Evolutionary conservation across 2,113 vertebrate species (phyloP), one percentile per base, ranked within the genome.

Genomic region (Semnornis frantzii): DNA sequence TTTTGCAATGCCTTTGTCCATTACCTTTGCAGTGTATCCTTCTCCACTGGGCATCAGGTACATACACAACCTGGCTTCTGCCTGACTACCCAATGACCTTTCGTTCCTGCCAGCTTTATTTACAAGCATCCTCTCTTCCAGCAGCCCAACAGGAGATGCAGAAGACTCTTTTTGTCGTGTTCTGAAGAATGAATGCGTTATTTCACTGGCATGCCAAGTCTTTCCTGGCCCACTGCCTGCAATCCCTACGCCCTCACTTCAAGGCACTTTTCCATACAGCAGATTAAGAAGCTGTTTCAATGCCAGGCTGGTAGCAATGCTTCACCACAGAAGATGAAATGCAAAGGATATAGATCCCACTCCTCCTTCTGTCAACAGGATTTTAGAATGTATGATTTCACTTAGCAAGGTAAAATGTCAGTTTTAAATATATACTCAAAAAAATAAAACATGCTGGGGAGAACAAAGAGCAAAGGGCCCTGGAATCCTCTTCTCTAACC

Each of bases 201-300:
- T 88, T 94, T 88, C 82, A 5, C 68, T 62, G 87, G 85, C 76
- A 65, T 69, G 73, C 90, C 95, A 65, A 94, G 76, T 31, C 58
- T 90, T 50, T 87, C 27, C 95, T 95, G 95, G 95, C 94, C 87
- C 14, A 1, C 25, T 0, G 95, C 93, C 91, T 54, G 62, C 91
- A 72, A 31, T 74, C 89, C 82, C 87, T 71, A 25, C 90, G 60
- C 85, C 94, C 80, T 66, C 94, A 44, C 89, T 93, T 68, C 57
- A 14, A 91, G 89, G 83, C 86, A 28, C 77, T 93, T 93, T 84
- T 89, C 93, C 95, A 75, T 39, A 85, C 89, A 87, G 87, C 91
- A 95, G 89, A 94, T 91, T 85, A 92, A 91, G 96, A 78, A 94
- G 93, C 76, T 81, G 82, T 94, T 75, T 68, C 93, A 52, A 14